phyloP scores from a whole-genome alignment of 1,140 invertebrate species.

The Zaprionus vittiger region DNA sequence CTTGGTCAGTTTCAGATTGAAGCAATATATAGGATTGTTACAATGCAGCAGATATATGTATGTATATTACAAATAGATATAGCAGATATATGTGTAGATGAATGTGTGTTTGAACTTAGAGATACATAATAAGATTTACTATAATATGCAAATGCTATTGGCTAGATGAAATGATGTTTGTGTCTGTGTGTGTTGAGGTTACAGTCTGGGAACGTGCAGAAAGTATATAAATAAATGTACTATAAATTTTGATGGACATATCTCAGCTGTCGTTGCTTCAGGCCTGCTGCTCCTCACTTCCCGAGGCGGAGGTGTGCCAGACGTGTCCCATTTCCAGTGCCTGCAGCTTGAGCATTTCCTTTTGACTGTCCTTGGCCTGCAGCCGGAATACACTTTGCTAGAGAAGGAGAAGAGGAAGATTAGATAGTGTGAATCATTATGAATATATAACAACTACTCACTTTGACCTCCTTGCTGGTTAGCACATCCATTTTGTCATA shows the following conservation, averaged over 20 bases:
- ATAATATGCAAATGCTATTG: slow-evolving; percentile 59
- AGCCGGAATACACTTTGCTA: slow-evolving; percentile 91
- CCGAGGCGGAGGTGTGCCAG: slow-evolving; percentile 71
- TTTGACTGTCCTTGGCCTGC: slow-evolving; percentile 91
- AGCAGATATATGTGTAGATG: not conserved
- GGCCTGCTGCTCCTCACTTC: slow-evolving; percentile 64
- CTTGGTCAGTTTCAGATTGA: not conserved
- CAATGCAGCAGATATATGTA: slow-evolving; percentile 4
- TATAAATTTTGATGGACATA: not conserved
- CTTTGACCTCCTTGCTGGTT: slow-evolving; percentile 91
- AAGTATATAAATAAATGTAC: slow-evolving; percentile 2
- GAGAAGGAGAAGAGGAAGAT: slow-evolving; percentile 1
- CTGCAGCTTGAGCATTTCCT: slow-evolving; percentile 84
- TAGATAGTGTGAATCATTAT: not conserved
- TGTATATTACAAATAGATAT: not conserved
- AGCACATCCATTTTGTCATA: slow-evolving; percentile 96
- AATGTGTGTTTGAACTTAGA: slow-evolving; percentile 6
- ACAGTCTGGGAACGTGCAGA: not conserved
- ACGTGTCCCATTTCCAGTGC: slow-evolving; percentile 77
- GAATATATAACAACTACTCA: slow-evolving; percentile 77
- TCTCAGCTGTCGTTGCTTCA: slow-evolving; percentile 19
- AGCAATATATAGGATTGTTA: slow-evolving; percentile 3
- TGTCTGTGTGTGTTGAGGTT: slow-evolving; percentile 13
- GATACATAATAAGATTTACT: slow-evolving; percentile 35
- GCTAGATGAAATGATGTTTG: slow-evolving; percentile 48